Evolutionary conservation across 1,140 invertebrate genomes (phyloP).

Genomic region (Diorhabda elongata): DNA sequence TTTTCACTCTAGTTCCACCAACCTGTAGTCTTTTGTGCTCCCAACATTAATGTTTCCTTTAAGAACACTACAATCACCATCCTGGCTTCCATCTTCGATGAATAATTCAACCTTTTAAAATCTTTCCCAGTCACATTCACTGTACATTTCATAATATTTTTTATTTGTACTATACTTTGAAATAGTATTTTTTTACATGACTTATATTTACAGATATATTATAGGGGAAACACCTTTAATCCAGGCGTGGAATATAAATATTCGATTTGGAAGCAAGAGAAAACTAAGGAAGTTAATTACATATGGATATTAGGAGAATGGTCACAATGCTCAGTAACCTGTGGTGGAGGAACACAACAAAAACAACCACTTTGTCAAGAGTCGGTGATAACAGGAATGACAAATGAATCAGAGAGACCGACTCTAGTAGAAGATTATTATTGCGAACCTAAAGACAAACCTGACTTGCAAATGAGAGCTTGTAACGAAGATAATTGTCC

Average conservation of each 20-base stretch:
- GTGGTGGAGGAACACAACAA: constrained; percentile 67
- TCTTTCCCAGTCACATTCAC: too few species aligned
- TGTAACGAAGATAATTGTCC: constrained; percentile 72
- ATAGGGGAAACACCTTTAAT: constrained; percentile 71
- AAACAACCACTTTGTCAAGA: constrained; percentile 63
- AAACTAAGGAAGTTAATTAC: constrained; percentile 57
- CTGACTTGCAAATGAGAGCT: constrained; percentile 54
- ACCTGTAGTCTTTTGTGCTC: too few species aligned
- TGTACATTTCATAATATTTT: too few species aligned
- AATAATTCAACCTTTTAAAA: too few species aligned
- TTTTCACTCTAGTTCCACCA: too few species aligned
- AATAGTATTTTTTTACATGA: too few species aligned
- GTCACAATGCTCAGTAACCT: constrained; percentile 73
- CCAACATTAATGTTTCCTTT: too few species aligned
- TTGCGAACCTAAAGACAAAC: constrained; percentile 58
- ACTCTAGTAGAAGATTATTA: constrained; percentile 62
- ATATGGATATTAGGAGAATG: constrained; percentile 73
- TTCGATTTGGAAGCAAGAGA: constrained; percentile 65
- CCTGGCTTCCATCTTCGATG: too few species aligned
- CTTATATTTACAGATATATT: constrained; percentile 61
- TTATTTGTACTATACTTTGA: too few species aligned
- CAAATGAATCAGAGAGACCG: constrained; percentile 37
- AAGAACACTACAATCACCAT: too few species aligned
- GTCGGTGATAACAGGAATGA: constrained; percentile 52
- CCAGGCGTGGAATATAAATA: constrained; percentile 81